These are phyloP conservation scores for Gambusia holbrooki DNA, from an alignment of 2,113 vertebrate species.

Conservation along the genomic window DNA sequence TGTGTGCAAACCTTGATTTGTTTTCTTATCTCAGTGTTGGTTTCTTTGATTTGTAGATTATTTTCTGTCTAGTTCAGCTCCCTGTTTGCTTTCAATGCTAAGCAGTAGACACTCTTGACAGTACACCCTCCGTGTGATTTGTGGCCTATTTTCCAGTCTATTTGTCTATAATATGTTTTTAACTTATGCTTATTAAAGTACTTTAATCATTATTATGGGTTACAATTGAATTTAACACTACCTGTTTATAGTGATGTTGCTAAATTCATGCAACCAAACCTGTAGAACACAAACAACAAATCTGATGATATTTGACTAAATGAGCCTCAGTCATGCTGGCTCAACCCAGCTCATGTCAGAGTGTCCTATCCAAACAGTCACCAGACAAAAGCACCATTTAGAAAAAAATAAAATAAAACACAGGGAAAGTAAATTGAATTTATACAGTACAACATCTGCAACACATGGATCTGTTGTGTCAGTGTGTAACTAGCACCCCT, in stretches of 20 bases:
- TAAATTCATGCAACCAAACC: background rate
- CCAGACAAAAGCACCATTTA: slow-evolving; percentile 12
- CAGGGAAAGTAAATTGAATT: slow-evolving; percentile 31
- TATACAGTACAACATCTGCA: slow-evolving; percentile 31
- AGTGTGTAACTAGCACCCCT: slow-evolving; percentile 51
- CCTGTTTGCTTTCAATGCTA: background rate
- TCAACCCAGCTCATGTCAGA: slow-evolving; percentile 23
- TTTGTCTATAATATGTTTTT: too few relatives aligned
- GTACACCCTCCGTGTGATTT: too few relatives aligned
- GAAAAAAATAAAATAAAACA: background rate
- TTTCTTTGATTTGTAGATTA: too few relatives aligned
- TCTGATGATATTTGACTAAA: slow-evolving; percentile 20
- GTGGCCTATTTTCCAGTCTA: too few relatives aligned
- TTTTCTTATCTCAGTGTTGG: background rate
- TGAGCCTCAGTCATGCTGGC: background rate
- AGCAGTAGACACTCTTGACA: too few relatives aligned
- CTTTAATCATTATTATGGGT: too few relatives aligned
- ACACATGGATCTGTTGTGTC: slow-evolving; percentile 50
- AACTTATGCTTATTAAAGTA: too few relatives aligned
- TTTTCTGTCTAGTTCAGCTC: too few relatives aligned
- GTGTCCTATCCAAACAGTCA: slow-evolving; percentile 45
- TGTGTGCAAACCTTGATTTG: background rate
- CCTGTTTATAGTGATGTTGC: too few relatives aligned
- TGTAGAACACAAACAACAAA: background rate
- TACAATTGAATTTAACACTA: too few relatives aligned